Conservation (phyloP, 1,140 invertebrate species). For the Notospermus geniculatus region DNA sequence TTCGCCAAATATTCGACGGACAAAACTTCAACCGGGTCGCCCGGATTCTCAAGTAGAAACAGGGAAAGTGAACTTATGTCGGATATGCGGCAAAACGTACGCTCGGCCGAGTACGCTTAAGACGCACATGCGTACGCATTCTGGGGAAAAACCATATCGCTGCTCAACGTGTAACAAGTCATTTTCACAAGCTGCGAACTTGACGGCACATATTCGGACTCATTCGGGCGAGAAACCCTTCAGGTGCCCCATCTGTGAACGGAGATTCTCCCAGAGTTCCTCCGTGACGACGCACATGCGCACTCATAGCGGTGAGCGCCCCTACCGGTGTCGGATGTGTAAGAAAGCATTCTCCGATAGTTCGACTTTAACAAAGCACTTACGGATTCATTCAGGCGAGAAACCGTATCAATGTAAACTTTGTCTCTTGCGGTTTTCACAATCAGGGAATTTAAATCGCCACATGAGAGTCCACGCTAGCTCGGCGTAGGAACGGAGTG, state of each 20-base stretch:
- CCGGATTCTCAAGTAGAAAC: slow-evolving; percentile 27
- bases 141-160: slow-evolving; percentile 89
- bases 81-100: slow-evolving; percentile 95
- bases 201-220: slow-evolving; percentile 66
- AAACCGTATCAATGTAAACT: slow-evolving; percentile 88
- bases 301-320: slow-evolving; percentile 77
- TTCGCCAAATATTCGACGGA: slow-evolving; percentile 50
- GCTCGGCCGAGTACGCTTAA: slow-evolving; percentile 92
- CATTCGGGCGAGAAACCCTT: slow-evolving; percentile 65
- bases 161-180: slow-evolving; percentile 65
- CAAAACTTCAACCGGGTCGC: slow-evolving; percentile 41
- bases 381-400: slow-evolving; percentile 88
- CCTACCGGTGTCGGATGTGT: slow-evolving; percentile 83
- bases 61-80: slow-evolving; percentile 66
- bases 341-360: slow-evolving; percentile 86
- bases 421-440: slow-evolving; percentile 90
- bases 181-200: slow-evolving; percentile 68
- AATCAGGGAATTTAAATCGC: slow-evolving; percentile 96
- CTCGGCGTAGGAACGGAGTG: too few relatives aligned
- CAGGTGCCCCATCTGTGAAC: slow-evolving; percentile 92
- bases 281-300: slow-evolving; percentile 79
- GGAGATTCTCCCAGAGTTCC: slow-evolving; percentile 78
- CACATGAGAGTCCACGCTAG: slow-evolving; percentile 92
- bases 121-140: slow-evolving; percentile 94
- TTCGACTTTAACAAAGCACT: slow-evolving; percentile 93